Evolutionary conservation across 2,113 vertebrate species (phyloP), one percentile per base, ranked within the genome.

Genomic region (Sinocyclocheilus grahami): DNA sequence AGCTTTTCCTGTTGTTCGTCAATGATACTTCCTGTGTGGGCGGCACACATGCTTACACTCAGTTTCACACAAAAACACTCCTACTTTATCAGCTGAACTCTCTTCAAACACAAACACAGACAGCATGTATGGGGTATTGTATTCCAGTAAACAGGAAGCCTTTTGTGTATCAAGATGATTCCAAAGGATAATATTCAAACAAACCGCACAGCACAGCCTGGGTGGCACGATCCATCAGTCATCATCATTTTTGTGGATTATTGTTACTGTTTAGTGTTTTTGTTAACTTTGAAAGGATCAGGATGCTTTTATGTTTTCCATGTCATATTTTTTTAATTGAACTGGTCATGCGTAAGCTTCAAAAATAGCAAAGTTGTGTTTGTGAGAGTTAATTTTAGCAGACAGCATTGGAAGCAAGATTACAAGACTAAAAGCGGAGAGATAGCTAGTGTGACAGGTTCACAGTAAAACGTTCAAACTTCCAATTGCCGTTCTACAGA

Each of bases 31-130:
- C 74, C 74, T 76, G 42, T 27, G 27, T 76, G 74, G 42, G 12
- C 22, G 22, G 22, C 42, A 76, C 42, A 75, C 7, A 7, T 42
- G 5, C 22, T 75, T 16, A 0, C 16, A 39, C 33, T 22, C 69
- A 72, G n/a, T 76, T 76, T 76, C 74, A 51, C 42, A 76, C 42
- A 76, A 6, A 75, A 51, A 42, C n/a, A 4, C 42, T 51, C n/a
- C 20, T 42, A 39, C 42, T 76, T 24, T 16, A 76, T 76, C 42
- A 76, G 74, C 74, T 76, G 12, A 76, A 76, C 39, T 48, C 42
- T 11, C 8, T 76, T n/a, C 22, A 76, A 76, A 51, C 74, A 75
- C 72, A 76, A 51, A 76, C 42, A 75, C 42, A 48, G n/a, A 76
- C n/a, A 76, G n/a, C n/a, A 76, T 16, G 13, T 27, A 27, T 51